Evolutionary conservation across 1,140 invertebrate genomes (phyloP).

Genomic region (Ooceraea biroi): DNA sequence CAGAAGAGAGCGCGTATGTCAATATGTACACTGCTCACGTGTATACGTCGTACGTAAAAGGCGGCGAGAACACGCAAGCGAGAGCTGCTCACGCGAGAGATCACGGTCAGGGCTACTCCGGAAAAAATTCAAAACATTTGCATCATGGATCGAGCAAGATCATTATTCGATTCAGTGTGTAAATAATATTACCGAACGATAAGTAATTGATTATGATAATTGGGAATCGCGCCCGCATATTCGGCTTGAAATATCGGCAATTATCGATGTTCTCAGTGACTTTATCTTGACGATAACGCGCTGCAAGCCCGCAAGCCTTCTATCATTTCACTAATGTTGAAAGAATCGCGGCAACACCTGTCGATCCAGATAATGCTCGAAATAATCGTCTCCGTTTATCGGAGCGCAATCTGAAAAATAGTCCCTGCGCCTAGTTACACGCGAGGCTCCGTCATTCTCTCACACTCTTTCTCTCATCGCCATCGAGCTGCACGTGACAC

Average conservation of each 20-base stretch:
- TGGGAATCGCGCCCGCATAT: neutral
- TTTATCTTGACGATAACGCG: neutral
- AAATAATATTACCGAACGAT: neutral
- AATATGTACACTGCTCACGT: constrained; percentile 8
- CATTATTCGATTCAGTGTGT: neutral
- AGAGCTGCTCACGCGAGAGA: constrained; percentile 30
- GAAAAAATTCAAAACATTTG: neutral
- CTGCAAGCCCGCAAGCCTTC: neutral
- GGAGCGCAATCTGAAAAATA: constrained; percentile 34
- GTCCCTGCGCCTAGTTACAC: constrained; percentile 38
- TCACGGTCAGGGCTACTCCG: no score
- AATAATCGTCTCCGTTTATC: constrained; percentile 24
- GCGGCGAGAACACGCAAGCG: neutral
- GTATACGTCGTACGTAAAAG: neutral
- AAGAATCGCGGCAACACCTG: neutral
- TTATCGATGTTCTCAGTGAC: neutral
- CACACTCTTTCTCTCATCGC: neutral
- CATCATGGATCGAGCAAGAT: no score
- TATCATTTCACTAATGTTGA: neutral
- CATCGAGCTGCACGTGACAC: constrained; percentile 45
- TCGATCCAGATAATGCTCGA: constrained; percentile 17
- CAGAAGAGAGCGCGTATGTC: constrained; percentile 12
- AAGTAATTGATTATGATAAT: neutral
- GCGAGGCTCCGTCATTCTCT: constrained; percentile 9
- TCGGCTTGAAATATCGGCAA: neutral